A percentile compares a stretch with the other conserved stretches of the same genome.
These are phyloP conservation scores for Plestiodon gilberti DNA, from an alignment of 2,113 vertebrate species.

Conservation along the genomic window DNA sequence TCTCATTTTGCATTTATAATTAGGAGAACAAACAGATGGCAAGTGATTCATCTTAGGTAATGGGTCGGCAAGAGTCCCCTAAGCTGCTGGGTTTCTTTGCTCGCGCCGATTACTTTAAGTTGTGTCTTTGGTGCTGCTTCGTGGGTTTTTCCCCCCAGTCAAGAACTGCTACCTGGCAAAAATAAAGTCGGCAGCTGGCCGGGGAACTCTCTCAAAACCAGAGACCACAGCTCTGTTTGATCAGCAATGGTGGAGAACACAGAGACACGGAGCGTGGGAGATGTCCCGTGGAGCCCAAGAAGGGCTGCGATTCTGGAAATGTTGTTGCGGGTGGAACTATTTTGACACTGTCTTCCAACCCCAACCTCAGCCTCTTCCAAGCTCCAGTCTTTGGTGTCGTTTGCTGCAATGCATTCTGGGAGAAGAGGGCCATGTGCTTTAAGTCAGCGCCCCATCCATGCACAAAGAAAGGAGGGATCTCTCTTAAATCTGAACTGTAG, in stretches of 20 bases:
- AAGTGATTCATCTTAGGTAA: slow-evolving; percentile 26
- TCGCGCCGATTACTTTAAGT: neutral
- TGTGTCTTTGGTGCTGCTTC: neutral
- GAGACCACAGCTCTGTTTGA: neutral
- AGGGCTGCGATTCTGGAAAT: neutral
- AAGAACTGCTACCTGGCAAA: neutral
- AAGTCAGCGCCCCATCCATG: neutral
- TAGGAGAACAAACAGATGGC: slow-evolving; percentile 35
- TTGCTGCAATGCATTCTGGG: neutral
- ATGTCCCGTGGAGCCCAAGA: neutral
- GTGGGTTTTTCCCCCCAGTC: neutral
- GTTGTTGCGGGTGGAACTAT: no score
- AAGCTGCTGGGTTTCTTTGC: slow-evolving; percentile 11
- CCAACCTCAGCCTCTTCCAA: no score
- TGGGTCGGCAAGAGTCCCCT: slow-evolving; percentile 8
- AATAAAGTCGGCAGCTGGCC: neutral
- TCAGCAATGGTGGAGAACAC: neutral
- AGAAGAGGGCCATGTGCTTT: neutral
- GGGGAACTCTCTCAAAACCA: neutral
- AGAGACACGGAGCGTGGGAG: neutral
- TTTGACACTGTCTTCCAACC: neutral
- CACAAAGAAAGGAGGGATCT: neutral
- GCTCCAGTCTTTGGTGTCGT: neutral
- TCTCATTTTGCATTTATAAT: slow-evolving; percentile 24
- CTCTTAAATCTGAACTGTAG: neutral